A percentile compares a stretch with the other conserved stretches of the same genome.
These are phyloP conservation scores for Stictocephala bisonia DNA, from an alignment of 2,888 invertebrate genomes.

Conservation along the genomic window DNA sequence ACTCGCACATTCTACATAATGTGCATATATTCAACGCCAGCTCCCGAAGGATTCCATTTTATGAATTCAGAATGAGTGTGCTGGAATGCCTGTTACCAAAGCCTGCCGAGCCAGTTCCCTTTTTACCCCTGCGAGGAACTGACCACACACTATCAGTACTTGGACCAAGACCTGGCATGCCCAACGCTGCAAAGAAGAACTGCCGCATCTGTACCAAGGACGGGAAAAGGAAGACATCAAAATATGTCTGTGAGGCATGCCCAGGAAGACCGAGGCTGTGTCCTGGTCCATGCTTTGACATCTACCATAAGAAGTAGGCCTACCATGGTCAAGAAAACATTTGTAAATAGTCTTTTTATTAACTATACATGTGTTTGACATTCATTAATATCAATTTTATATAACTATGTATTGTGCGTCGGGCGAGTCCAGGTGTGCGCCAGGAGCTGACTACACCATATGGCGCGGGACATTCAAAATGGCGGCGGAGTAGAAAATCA, in stretches of 20 bases:
- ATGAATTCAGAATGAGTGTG: constrained; percentile 23
- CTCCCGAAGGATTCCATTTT: constrained; percentile 2
- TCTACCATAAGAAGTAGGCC: too few relatives aligned
- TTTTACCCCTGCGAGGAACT: not conserved
- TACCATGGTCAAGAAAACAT: too few relatives aligned
- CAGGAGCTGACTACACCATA: too few relatives aligned
- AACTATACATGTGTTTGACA: too few relatives aligned
- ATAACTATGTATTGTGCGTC: too few relatives aligned
- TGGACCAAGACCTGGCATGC: not conserved
- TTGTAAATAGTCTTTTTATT: too few relatives aligned
- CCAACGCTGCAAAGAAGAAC: not conserved
- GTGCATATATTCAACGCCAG: not conserved
- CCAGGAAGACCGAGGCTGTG: not conserved
- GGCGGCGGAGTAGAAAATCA: too few relatives aligned
- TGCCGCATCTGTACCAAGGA: not conserved
- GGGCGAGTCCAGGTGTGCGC: too few relatives aligned
- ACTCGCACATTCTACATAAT: not conserved
- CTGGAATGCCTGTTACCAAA: constrained; percentile 24
- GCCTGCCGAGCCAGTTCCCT: not conserved
- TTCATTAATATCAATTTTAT: too few relatives aligned
- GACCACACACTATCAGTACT: not conserved
- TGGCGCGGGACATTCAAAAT: too few relatives aligned
- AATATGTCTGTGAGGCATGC: constrained; percentile 19
- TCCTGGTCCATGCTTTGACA: constrained; percentile 3
- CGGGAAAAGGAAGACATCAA: not conserved